Evolutionary conservation across 2,888 invertebrate species (phyloP), one percentile per base, ranked within the genome.

Genomic region (Adelphocoris suturalis): DNA sequence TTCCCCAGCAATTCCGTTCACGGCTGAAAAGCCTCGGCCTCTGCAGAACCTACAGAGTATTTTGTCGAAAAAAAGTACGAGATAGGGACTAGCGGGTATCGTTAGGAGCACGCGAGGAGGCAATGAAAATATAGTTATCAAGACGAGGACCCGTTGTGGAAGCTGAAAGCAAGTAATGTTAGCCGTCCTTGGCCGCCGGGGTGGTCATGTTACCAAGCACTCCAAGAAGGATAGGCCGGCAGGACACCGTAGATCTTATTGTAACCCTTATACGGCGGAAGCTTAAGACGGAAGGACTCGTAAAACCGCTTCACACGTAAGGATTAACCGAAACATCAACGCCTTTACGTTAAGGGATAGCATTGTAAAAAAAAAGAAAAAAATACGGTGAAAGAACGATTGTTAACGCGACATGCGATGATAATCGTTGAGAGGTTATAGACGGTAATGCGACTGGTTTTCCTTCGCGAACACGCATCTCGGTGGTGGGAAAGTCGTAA

Each of bases 71-170:
- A 19, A 61, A 61, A 68, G 5, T 19, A 19, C 12, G 2, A 23
- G 68, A 68, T 68, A 68, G 68, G 5, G 68, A 68, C 23, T 23
- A 0, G 68, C 11, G 12, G n/a, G 23, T 27, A 68, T 68, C 68
- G 68, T 68, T 68, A 68, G 68, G 5, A 68, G 68, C 68, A 68
- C 68, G 68, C 68, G 68, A 68, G 68, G 68, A 68, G 68, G 68
- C 68, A 68, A 68, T 68, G 68, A 68, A 68, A 68, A 68, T 68
- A 68, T 68, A 68, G 68, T 68, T 68, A 68, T 68, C 68, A 68
- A 68, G 23, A 23, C 68, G 68, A 27, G 68, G 27, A 23, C 11
- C 68, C 68, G 57, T 27, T 68, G 68, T 68, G 68, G 68, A 68
- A 68, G 68, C 68, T 68, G 68, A 27, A 68, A 68, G 68, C 68